These are phyloP conservation scores for Thunnus albacares DNA, from an alignment of 2,797 vertebrate genomes.

Conservation along the genomic window DNA sequence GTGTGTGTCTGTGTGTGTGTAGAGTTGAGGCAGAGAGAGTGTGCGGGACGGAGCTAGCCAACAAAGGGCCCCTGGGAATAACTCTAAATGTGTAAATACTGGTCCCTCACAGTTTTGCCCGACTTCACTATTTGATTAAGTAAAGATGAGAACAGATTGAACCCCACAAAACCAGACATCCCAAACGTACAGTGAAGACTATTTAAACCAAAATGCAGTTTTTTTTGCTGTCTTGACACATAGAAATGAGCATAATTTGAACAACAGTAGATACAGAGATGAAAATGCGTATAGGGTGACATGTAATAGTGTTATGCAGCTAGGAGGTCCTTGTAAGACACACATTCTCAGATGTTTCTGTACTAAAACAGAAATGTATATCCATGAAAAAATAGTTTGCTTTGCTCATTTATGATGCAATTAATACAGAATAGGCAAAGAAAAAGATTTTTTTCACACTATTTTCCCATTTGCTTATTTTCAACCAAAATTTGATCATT, in stretches of 20 bases:
- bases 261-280: not conserved
- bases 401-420: not conserved
- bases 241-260: not conserved
- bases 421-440: not conserved
- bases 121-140: slow-evolving; percentile 1
- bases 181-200: not conserved
- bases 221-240: not conserved
- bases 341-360: not conserved
- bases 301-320: not conserved
- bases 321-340: not conserved
- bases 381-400: not conserved
- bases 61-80: not conserved
- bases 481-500: not conserved
- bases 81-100: slow-evolving; percentile 5
- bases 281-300: not conserved
- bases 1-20: not conserved
- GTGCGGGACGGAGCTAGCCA: not conserved
- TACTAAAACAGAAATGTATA: not conserved
- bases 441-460: not conserved
- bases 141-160: not conserved
- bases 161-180: not conserved
- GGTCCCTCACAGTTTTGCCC: not conserved
- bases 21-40: not conserved
- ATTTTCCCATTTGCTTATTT: not conserved
- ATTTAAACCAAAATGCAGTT: not conserved